phyloP scores from a whole-genome alignment of 2,888 invertebrate genomes.

The Germaria angustata region DNA sequence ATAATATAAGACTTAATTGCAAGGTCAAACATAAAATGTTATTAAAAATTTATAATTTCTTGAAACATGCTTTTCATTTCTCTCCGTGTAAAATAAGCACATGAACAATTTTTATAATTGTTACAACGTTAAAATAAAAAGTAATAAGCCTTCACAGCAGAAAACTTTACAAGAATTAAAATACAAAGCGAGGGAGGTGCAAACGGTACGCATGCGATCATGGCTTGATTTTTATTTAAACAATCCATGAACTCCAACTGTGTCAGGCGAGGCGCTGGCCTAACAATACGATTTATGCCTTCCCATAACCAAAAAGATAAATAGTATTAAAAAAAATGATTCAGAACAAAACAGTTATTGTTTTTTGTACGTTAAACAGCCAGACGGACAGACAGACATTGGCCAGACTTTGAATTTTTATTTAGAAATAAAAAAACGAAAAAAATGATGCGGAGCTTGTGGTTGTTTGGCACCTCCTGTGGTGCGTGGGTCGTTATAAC shows the following conservation, averaged over 20 bases:
- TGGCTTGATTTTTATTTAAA: conserved; percentile 47
- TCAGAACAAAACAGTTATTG: conserved; percentile 48
- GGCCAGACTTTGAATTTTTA: conserved; percentile 46
- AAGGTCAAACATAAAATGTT: too few species aligned
- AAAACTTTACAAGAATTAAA: background rate
- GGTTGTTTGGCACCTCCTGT: conserved; percentile 64
- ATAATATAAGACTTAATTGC: too few species aligned
- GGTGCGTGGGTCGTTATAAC: conserved; percentile 68
- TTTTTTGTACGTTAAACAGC: conserved; percentile 26
- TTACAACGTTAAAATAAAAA: conserved; percentile 9
- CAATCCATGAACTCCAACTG: conserved; percentile 63
- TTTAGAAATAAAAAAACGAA: background rate
- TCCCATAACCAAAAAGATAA: conserved; percentile 46
- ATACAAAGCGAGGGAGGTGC: conserved; percentile 44
- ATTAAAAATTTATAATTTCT: too few species aligned
- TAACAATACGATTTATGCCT: conserved; percentile 54
- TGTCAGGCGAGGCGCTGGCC: conserved; percentile 61
- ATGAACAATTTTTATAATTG: conserved; percentile 29
- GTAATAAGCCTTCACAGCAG: background rate
- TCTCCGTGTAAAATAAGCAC: conserved; percentile 12
- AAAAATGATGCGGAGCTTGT: conserved; percentile 33
- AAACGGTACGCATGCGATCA: conserved; percentile 53
- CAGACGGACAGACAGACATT: conserved; percentile 51
- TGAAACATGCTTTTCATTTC: too few species aligned
- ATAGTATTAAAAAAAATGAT: conserved; percentile 22